A percentile compares a stretch with the other conserved stretches of the same genome.
Evolutionary conservation across 64 coral and sea anemone species (phyloP).

Genomic region (Porites australiensis): DNA sequence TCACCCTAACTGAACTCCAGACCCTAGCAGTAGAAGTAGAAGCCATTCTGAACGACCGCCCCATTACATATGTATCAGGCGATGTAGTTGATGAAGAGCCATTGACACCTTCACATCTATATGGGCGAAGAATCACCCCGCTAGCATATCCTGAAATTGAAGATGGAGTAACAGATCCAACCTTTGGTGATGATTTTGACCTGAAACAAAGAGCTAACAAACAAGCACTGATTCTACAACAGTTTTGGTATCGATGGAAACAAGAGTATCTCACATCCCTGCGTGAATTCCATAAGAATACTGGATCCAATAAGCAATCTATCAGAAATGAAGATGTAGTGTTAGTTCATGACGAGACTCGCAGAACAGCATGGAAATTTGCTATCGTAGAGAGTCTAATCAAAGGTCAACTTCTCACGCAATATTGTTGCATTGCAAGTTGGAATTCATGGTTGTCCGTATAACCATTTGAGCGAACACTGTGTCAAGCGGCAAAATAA

Average conservation of each 20-base stretch:
- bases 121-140: slow-evolving; percentile 59
- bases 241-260: slow-evolving; percentile 67
- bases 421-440: too few relatives aligned
- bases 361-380: slow-evolving; percentile 37
- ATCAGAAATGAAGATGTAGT: slow-evolving; percentile 61
- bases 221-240: slow-evolving; percentile 57
- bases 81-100: slow-evolving; percentile 43
- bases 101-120: slow-evolving; percentile 58
- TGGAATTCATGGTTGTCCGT: too few relatives aligned
- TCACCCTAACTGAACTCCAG: slow-evolving; percentile 35
- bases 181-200: slow-evolving; percentile 42
- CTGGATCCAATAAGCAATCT: slow-evolving; percentile 16
- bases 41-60: slow-evolving; percentile 71
- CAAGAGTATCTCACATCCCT: slow-evolving; percentile 72
- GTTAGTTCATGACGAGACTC: slow-evolving; percentile 35
- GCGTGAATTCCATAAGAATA: slow-evolving; percentile 52
- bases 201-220: slow-evolving; percentile 5
- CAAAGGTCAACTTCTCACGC: too few relatives aligned
- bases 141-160: slow-evolving; percentile 21
- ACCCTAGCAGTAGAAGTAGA: slow-evolving; percentile 60
- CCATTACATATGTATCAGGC: slow-evolving; percentile 42
- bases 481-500: too few relatives aligned
- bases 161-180: slow-evolving; percentile 41
- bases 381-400: slow-evolving; percentile 35
- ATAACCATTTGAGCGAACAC: too few relatives aligned